Evolutionary conservation across 2,888 invertebrate genomes (phyloP), one percentile per base, ranked within the genome.

Genomic region (Cataglyphis altisquamis): DNA sequence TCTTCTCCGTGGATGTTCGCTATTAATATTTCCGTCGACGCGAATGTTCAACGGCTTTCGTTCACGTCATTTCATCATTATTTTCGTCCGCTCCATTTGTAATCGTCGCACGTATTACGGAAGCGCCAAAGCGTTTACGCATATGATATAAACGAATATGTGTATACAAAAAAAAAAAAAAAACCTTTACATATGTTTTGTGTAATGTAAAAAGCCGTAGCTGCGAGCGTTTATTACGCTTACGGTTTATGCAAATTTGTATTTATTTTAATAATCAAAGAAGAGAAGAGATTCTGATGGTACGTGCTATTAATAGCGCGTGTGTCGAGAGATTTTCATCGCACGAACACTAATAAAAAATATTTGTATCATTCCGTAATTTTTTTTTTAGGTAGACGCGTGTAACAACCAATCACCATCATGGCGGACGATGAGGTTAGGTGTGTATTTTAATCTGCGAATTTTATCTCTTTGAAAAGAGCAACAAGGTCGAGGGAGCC

Each of bases 351-450:
- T 8, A 60, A 66, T 64, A 57, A 74, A 63, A 74, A 48, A 36
- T 9, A 12, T 66, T 45, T 64, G 32, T 8, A 64, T 8, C 2
- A 21, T 74, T 73, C 25, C 86, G 85, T 75, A 82, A 85, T 73
- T 78, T 82, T 78, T 87, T 95, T 96, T 96, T 87, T 95, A 97
- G 96, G 96, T 96, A 96, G 96, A 95, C 95, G 95, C 95, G 95
- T 94, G 94, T 95, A 95, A 95, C 95, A 95, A 94, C 95, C 85
- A 91, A 83, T 93, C 91, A 91, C 87, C 96, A 97, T 95, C 96
- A 98, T 98, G 98, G 98, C 98, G 96, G 98, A 98, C 97, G 98
- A 98, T 97, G 98, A 98, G 96, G 98, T 98, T 96, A 98, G 98
- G 98, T 98, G 96, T 95, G 97, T 96, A 95, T 86, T 86, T 70